Conservation (phyloP, 2,797 vertebrate species). For the Crenuchus spilurus region DNA sequence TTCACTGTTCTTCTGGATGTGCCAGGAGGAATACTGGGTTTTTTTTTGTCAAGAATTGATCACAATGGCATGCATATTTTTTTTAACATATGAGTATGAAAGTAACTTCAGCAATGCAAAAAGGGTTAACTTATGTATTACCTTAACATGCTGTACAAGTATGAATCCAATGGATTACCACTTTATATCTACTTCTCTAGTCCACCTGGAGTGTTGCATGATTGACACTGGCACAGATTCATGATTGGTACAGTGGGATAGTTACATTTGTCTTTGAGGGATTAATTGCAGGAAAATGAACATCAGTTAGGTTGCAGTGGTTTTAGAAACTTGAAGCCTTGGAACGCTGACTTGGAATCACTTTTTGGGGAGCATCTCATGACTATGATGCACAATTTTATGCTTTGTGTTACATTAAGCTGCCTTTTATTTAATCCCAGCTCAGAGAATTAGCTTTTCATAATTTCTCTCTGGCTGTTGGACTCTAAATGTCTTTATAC, state of each 20-base stretch:
- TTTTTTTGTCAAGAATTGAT: background rate
- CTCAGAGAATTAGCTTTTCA: slow-evolving; percentile 9
- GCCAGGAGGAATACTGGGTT: slow-evolving; percentile 3
- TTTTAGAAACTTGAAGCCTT: background rate
- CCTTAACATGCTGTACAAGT: slow-evolving; percentile 30
- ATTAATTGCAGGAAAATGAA: slow-evolving; percentile 23
- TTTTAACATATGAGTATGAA: background rate
- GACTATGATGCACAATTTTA: background rate
- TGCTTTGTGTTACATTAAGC: slow-evolving; percentile 15
- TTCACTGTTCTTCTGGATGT: slow-evolving; percentile 4
- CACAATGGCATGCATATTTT: slow-evolving; percentile 15
- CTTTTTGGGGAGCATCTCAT: background rate
- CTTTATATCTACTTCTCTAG: slow-evolving; percentile 45
- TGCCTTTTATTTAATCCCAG: background rate
- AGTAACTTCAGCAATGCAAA: slow-evolving; percentile 7
- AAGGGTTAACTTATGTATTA: slow-evolving; percentile 34
- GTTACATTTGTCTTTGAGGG: slow-evolving; percentile 20
- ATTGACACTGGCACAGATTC: slow-evolving; percentile 12
- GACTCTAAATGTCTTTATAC: slow-evolving; percentile 4
- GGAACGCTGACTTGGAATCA: background rate
- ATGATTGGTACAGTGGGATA: slow-evolving; percentile 7
- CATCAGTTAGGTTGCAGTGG: slow-evolving; percentile 11
- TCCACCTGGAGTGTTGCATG: slow-evolving; percentile 36
- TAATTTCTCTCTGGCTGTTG: background rate
- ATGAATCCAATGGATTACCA: slow-evolving; percentile 53